phyloP scores from a whole-genome alignment of 2,113 vertebrate genomes.

The Hiodon tergisus region DNA sequence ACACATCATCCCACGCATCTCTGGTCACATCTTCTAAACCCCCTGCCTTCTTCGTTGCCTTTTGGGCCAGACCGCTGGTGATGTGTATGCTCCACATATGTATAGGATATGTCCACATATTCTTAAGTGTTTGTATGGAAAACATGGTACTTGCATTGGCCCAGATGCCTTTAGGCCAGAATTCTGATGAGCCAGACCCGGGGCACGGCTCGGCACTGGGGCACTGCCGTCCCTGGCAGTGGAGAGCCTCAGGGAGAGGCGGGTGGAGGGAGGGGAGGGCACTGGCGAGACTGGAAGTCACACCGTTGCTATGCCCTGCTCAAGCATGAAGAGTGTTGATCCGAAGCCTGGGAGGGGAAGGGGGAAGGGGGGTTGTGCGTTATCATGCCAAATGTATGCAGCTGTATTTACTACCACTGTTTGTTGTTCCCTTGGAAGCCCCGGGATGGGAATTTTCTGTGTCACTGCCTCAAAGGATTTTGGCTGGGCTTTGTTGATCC shows the following conservation, averaged over 20 bases:
- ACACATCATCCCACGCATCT: conserved; percentile 41
- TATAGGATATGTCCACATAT: neutral
- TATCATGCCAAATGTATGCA: conserved; percentile 75
- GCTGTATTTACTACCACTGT: conserved; percentile 86
- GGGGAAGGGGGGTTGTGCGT: conserved; percentile 57
- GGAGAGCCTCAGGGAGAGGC: neutral
- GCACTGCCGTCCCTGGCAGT: neutral
- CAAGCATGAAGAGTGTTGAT: conserved; percentile 51
- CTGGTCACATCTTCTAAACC: conserved; percentile 28
- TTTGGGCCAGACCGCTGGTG: neutral
- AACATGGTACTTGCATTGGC: neutral
- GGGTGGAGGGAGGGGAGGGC: conserved; percentile 38
- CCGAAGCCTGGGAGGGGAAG: conserved; percentile 49
- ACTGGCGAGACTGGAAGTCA: conserved; percentile 42
- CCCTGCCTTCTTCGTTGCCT: neutral
- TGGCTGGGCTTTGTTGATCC: conserved; percentile 83
- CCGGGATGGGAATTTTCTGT: conserved; percentile 85
- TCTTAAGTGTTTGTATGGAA: neutral
- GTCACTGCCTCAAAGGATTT: conserved; percentile 89
- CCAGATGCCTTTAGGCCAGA: neutral
- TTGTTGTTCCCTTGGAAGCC: conserved; percentile 85
- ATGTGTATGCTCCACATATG: conserved; percentile 16
- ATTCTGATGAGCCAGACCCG: neutral
- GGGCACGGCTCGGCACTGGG: neutral
- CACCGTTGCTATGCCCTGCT: conserved; percentile 40